Evolutionary conservation across 2,888 invertebrate genomes (phyloP), one percentile per base, ranked within the genome.

Genomic region (Campopleginae sp.): DNA sequence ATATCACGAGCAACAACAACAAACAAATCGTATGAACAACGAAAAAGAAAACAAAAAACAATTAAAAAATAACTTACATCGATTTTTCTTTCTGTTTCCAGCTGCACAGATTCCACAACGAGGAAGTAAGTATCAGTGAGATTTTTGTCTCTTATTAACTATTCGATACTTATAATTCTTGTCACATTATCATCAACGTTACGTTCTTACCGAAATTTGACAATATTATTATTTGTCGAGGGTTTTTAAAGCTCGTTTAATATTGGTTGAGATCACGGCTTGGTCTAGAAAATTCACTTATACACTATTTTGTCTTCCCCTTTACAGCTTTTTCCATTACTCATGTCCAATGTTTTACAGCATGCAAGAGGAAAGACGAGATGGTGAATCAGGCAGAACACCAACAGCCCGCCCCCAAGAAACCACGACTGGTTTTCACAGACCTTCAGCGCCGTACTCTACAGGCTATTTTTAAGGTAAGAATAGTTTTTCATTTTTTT

Each of bases 391-490:
- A 95, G 94, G 95, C 96, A 93, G 98, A 98, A 94, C 95, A 95
- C 91, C 97, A 97, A 94, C 95, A 97, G 94, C 96, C 97, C 95
- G 97, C 98, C 91, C 98, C 98, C 95, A 99, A 99, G 96, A 99
- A 99, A 95, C 99, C 99, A 90, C 98, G 99, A 94, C 97, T 99
- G 95, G 99, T 99, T 95, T 99, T 99, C 96, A 99, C 99, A 94
- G 99, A 99, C 95, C 98, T 99, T 93, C 99, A 99, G 96, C 97
- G 99, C 94, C 98, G 99, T 95, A 99, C 99, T 94, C 97, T 99
- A 94, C 99, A 99, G 96, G 99, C 99, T 96, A 99, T 99, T 96
- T 99, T 99, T 97, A 99, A 99, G 96, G 98, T 98, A 94, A 94
- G 92, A 91, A 1, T 12, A 27, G 1, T 14, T 27, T 33, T 44